These are phyloP conservation scores for Hydropotes inermis DNA, from an alignment of 2,113 vertebrate species.

Conservation along the genomic window DNA sequence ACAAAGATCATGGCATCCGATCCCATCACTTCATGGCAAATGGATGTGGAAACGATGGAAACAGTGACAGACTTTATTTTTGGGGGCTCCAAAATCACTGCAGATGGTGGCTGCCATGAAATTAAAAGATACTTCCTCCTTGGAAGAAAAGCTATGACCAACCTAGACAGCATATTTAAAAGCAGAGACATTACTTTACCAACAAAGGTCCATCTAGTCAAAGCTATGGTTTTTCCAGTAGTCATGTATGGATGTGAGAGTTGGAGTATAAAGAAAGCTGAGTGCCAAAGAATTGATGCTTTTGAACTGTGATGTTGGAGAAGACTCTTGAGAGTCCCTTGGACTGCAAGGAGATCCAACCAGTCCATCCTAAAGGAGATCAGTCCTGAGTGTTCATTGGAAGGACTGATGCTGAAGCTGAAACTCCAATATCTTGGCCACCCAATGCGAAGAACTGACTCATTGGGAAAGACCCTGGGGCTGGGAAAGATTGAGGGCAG, in stretches of 20 bases:
- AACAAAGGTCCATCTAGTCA: not conserved
- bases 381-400: not conserved
- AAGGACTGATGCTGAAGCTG: not conserved
- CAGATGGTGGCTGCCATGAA: not conserved
- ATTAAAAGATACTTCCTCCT: not conserved
- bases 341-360: not conserved
- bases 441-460: not conserved
- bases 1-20: not conserved
- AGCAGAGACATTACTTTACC: not conserved
- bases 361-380: not conserved
- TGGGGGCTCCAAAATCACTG: not conserved
- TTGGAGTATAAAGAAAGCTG: not conserved
- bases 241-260: not conserved
- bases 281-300: not conserved
- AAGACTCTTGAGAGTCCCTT: not conserved
- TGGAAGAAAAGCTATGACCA: not conserved
- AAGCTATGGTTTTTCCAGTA: not conserved
- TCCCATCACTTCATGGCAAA: not conserved
- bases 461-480: not conserved
- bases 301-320: not conserved
- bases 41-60: not conserved
- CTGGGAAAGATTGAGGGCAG: not conserved
- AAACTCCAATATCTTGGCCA: not conserved
- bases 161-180: not conserved
- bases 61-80: not conserved